A percentile compares a stretch with the other conserved stretches of the same genome.
These are phyloP conservation scores for Arrhamphus sclerolepis DNA, from an alignment of 2,797 vertebrate genomes.

Conservation along the genomic window DNA sequence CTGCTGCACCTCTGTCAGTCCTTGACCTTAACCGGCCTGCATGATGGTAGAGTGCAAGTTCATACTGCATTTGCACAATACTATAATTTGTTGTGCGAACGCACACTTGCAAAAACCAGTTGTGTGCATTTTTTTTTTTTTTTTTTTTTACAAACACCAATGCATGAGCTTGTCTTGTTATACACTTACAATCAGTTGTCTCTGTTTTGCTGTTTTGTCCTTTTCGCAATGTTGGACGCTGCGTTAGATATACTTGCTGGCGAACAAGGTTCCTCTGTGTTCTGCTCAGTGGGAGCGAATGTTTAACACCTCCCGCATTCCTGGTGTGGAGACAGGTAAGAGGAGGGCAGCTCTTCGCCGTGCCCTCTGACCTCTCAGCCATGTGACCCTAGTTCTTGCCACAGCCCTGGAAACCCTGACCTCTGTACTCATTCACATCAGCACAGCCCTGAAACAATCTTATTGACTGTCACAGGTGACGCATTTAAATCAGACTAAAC, in stretches of 20 bases:
- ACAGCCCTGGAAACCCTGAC: slow-evolving; percentile 61
- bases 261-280: slow-evolving; percentile 93
- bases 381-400: slow-evolving; percentile 30
- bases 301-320: slow-evolving; percentile 95
- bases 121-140: slow-evolving; percentile 36
- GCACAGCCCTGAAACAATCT: slow-evolving; percentile 50
- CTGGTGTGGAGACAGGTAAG: slow-evolving; percentile 95
- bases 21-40: slow-evolving; percentile 42
- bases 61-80: slow-evolving; percentile 11
- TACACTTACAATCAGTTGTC: slow-evolving; percentile 66
- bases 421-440: slow-evolving; percentile 54
- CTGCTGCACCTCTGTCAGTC: slow-evolving; percentile 8
- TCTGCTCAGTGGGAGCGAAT: slow-evolving; percentile 98
- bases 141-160: slow-evolving; percentile 26
- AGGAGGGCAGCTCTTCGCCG: slow-evolving; percentile 48
- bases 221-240: slow-evolving; percentile 69
- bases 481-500: background rate
- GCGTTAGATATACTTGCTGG: slow-evolving; percentile 91
- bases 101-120: background rate
- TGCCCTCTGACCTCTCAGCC: slow-evolving; percentile 50
- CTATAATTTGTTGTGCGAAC: slow-evolving; percentile 16
- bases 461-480: background rate
- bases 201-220: slow-evolving; percentile 80
- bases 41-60: slow-evolving; percentile 50
- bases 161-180: slow-evolving; percentile 61